phyloP scores from a whole-genome alignment of 2,888 invertebrate species.

The Tanypteryx hageni region DNA sequence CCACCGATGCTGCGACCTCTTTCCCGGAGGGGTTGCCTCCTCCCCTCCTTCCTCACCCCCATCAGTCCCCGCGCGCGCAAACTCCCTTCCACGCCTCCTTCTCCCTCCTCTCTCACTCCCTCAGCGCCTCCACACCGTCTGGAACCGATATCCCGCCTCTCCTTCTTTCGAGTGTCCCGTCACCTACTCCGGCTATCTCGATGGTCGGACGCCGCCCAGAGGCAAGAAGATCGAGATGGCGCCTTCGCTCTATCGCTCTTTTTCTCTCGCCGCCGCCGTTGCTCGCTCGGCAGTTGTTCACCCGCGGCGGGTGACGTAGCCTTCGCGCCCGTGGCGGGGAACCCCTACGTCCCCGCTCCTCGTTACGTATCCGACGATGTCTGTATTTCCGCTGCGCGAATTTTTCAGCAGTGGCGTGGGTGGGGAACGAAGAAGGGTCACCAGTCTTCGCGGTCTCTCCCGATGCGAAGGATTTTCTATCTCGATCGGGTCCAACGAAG shows the following conservation, averaged over 20 bases:
- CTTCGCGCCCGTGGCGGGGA: slow-evolving; percentile 36
- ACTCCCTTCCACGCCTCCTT: slow-evolving; percentile 49
- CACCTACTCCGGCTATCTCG: slow-evolving; percentile 57
- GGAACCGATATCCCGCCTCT: slow-evolving; percentile 48
- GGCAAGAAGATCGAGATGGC: slow-evolving; percentile 40
- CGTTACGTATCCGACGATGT: neutral
- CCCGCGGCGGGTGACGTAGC: slow-evolving; percentile 41
- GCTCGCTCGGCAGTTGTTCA: slow-evolving; percentile 19
- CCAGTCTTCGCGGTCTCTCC: neutral
- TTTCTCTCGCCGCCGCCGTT: neutral
- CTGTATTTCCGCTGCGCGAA: too few relatives aligned
- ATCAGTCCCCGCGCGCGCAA: slow-evolving; percentile 64
- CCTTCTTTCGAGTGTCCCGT: slow-evolving; percentile 36
- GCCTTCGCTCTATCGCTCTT: neutral
- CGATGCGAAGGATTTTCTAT: neutral
- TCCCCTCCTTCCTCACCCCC: slow-evolving; percentile 58
- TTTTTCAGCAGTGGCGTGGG: too few relatives aligned
- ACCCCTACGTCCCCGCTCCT: slow-evolving; percentile 13
- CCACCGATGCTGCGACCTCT: slow-evolving; percentile 63
- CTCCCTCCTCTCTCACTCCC: slow-evolving; percentile 7
- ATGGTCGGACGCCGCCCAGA: slow-evolving; percentile 29
- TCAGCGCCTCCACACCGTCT: slow-evolving; percentile 58
- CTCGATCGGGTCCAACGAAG: neutral
- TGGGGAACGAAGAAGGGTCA: neutral
- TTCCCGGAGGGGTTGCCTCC: slow-evolving; percentile 59